Conservation (phyloP, 53 echinoderm and acorn worm genomes). For the Arbacia lixula region DNA sequence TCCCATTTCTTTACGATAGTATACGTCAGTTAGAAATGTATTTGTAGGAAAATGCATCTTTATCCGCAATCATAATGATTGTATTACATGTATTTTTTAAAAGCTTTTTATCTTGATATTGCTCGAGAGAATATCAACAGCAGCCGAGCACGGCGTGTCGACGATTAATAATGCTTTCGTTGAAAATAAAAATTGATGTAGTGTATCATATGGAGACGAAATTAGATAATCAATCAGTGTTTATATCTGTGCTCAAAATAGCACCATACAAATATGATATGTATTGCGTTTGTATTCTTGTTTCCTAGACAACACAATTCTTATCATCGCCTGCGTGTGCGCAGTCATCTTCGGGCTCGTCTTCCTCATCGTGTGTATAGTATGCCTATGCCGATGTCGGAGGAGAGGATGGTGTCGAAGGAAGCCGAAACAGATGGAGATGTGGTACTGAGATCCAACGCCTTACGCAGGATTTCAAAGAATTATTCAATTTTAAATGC, state of each 20-base stretch:
- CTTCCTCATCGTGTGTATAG: conserved; percentile 28
- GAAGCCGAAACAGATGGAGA: conserved; percentile 1
- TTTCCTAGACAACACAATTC: neutral
- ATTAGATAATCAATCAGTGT: neutral
- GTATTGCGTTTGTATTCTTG: neutral
- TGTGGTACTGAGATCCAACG: conserved; percentile 53
- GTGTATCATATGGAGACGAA: neutral
- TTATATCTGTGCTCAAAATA: neutral
- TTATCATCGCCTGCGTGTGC: conserved; percentile 3
- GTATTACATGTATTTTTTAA: no score
- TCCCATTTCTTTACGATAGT: no score
- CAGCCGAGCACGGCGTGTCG: no score
- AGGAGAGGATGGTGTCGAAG: conserved; percentile 24
- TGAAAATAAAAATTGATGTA: neutral
- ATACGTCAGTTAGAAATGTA: no score
- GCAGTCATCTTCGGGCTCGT: conserved; percentile 23
- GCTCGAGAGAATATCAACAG: no score
- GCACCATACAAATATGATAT: neutral
- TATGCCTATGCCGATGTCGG: conserved; percentile 29
- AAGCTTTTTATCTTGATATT: no score
- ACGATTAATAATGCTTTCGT: no score
- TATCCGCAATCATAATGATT: no score
- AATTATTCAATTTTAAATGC: no score
- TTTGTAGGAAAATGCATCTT: no score
- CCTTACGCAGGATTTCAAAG: no score